Evolutionary conservation across 2,113 vertebrate genomes (phyloP).

Genomic region (Prunella fulvescens): DNA sequence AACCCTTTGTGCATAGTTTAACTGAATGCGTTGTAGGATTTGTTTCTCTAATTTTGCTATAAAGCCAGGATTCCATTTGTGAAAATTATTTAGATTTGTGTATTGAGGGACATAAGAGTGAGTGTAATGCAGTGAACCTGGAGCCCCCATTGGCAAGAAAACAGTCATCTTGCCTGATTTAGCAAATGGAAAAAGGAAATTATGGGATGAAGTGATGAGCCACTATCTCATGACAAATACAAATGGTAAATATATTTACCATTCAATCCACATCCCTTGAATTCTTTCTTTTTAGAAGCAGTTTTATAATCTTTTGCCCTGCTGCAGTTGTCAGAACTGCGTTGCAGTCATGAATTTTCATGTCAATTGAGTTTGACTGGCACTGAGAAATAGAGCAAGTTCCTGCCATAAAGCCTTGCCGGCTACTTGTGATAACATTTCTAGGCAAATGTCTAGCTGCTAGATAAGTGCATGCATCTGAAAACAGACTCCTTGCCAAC

Average conservation of each 20-base stretch:
- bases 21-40: not conserved
- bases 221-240: not conserved
- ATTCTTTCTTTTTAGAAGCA: not conserved
- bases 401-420: not conserved
- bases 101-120: not conserved
- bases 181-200: slow-evolving; percentile 24
- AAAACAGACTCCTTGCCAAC: not conserved
- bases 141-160: not conserved
- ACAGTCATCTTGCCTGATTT: not conserved
- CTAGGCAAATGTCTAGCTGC: not conserved
- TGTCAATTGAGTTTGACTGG: not conserved
- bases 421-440: not conserved
- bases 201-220: not conserved
- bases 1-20: not conserved
- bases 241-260: not conserved
- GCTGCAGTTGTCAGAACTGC: not conserved
- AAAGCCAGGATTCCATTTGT: not conserved
- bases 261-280: not conserved
- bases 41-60: not conserved
- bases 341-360: not conserved
- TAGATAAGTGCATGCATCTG: not conserved
- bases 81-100: not conserved
- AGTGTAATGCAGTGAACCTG: not conserved
- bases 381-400: not conserved
- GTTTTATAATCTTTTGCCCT: not conserved